phyloP scores from a whole-genome alignment of 2,888 invertebrate species.

The Colletes collaris region DNA sequence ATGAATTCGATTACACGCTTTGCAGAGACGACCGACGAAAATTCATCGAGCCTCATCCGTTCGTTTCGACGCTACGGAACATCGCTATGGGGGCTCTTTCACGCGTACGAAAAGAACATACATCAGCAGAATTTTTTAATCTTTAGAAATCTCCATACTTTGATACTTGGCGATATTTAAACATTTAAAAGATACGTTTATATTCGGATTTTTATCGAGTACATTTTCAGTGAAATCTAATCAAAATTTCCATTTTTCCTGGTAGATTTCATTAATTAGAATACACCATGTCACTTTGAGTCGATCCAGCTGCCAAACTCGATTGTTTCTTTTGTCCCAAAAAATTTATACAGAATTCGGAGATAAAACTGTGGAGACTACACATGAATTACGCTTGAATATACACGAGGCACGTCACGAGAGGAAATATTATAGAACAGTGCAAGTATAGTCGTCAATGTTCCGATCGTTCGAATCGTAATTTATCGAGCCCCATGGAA shows the following conservation, averaged over 20 bases:
- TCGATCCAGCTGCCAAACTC: too few species aligned
- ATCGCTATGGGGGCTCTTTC: not conserved
- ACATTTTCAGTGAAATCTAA: too few species aligned
- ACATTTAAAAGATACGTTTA: too few species aligned
- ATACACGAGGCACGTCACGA: not conserved
- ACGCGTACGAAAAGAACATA: too few species aligned
- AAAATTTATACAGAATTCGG: too few species aligned
- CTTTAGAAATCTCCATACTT: too few species aligned
- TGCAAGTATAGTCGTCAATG: not conserved
- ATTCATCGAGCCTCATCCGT: not conserved
- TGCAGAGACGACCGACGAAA: constrained; percentile 9
- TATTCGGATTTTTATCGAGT: too few species aligned
- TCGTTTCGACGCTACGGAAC: not conserved
- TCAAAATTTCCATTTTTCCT: too few species aligned
- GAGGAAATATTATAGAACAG: not conserved
- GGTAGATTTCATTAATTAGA: not conserved
- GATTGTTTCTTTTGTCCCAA: too few species aligned
- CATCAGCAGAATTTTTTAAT: too few species aligned
- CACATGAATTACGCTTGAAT: not conserved
- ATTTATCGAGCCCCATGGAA: not conserved
- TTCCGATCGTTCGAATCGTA: not conserved
- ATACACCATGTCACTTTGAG: too few species aligned
- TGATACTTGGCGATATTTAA: too few species aligned
- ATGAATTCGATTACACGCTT: constrained; percentile 40
- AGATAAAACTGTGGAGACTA: not conserved